phyloP scores from a whole-genome alignment of 1,140 invertebrate species.

The Triops longicaudatus region DNA sequence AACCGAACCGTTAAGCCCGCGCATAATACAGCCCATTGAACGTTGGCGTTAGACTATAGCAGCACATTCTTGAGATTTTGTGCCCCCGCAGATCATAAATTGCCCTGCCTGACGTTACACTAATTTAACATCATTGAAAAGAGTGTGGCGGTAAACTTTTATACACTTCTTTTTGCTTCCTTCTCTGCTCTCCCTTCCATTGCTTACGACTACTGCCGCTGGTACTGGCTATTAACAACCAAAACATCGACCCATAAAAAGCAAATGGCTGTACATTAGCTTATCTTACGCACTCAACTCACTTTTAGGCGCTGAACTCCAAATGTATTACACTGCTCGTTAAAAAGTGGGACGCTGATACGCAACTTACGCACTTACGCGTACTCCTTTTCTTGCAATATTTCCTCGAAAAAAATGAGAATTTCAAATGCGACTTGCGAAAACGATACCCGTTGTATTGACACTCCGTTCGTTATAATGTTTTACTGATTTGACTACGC shows the following conservation, averaged over 20 bases:
- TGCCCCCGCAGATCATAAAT: neutral
- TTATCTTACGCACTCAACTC: neutral
- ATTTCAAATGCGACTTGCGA: too few relatives aligned
- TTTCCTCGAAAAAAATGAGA: too few relatives aligned
- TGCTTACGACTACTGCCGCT: too few relatives aligned
- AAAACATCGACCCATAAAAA: neutral
- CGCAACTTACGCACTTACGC: too few relatives aligned
- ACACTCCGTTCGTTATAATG: too few relatives aligned
- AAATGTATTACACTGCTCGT: too few relatives aligned
- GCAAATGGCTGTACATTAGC: constrained; percentile 2
- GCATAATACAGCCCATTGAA: neutral
- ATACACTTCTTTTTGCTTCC: neutral
- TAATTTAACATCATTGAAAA: constrained; percentile 7
- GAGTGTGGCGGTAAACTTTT: neutral
- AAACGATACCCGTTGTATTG: too few relatives aligned
- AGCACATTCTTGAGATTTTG: neutral
- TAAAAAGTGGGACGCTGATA: too few relatives aligned
- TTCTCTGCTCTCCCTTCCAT: too few relatives aligned
- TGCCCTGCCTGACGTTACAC: neutral
- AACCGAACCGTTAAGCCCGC: neutral
- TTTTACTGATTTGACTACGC: too few relatives aligned
- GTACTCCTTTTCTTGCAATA: too few relatives aligned
- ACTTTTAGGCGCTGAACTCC: neutral
- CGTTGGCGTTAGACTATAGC: neutral
- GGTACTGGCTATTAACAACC: neutral